Conservation (phyloP, 1,140 invertebrate species). For the Oreohelix idahoensis region DNA sequence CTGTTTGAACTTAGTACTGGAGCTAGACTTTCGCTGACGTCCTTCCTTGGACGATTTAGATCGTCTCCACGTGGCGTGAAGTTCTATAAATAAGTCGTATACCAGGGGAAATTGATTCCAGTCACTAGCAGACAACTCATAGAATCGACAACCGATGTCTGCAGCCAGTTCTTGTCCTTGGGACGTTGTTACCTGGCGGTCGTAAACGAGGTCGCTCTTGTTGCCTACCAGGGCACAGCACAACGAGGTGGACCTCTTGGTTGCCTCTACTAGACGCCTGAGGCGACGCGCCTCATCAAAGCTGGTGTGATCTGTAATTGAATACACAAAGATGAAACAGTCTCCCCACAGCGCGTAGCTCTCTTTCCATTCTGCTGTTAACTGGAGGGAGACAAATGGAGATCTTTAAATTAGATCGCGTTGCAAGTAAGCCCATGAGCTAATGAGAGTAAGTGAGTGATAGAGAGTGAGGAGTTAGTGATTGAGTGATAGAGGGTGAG, state of each 20-base stretch:
- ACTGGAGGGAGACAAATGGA: conserved; percentile 3
- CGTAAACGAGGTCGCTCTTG: conserved; percentile 92
- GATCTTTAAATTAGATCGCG: too few relatives aligned
- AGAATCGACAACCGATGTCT: conserved; percentile 85
- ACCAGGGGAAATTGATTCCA: conserved; percentile 59
- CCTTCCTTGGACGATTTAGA: conserved; percentile 43
- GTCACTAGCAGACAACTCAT: conserved; percentile 82
- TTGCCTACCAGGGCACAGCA: conserved; percentile 86
- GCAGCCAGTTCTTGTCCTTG: conserved; percentile 82
- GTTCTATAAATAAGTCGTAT: conserved; percentile 56
- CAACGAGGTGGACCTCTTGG: conserved; percentile 76
- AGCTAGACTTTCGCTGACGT: conserved; percentile 62
- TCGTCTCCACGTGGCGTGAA: conserved; percentile 49
- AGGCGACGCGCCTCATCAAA: conserved; percentile 85
- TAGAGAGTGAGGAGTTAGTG: not conserved
- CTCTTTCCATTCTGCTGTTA: conserved; percentile 53
- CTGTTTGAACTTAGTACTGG: conserved; percentile 60
- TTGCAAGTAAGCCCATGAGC: too few relatives aligned
- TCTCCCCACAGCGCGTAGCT: conserved; percentile 82
- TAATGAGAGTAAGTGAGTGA: not conserved
- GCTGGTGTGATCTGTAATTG: conserved; percentile 89
- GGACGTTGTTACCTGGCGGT: conserved; percentile 88
- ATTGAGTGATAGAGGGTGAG: not conserved
- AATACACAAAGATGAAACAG: conserved; percentile 89
- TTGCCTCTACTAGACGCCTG: conserved; percentile 83